Conservation (phyloP, 2,888 invertebrate genomes). For the Lycia hirtaria region DNA sequence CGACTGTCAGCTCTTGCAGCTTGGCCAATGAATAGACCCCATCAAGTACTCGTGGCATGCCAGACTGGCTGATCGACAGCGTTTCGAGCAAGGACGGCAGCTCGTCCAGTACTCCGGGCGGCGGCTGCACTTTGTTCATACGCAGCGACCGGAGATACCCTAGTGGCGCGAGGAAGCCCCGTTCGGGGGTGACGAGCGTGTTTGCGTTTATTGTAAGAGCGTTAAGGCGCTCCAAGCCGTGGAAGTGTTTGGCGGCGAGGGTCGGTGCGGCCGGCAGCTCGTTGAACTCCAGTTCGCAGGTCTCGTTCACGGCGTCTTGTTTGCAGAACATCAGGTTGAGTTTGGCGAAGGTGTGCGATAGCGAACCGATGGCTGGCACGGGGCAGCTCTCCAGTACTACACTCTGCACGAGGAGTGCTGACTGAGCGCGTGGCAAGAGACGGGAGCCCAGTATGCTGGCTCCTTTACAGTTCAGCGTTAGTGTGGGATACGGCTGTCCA, state of each 20-base stretch:
- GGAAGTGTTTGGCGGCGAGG: background rate
- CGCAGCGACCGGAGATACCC: background rate
- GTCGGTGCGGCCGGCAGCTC: background rate
- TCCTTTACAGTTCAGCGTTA: background rate
- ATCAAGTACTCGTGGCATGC: no score
- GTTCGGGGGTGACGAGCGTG: background rate
- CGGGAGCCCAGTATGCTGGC: background rate
- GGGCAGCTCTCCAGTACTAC: background rate
- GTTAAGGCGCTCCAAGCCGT: background rate
- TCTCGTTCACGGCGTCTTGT: background rate
- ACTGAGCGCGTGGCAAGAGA: background rate
- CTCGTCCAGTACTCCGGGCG: background rate
- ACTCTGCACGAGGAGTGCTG: background rate
- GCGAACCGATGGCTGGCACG: background rate
- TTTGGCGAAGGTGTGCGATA: background rate
- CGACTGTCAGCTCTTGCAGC: no score
- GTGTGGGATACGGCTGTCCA: no score
- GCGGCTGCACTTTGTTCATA: background rate
- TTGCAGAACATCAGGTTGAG: background rate
- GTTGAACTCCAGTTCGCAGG: background rate
- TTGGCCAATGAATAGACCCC: no score
- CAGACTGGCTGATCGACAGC: no score
- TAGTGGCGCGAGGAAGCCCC: background rate
- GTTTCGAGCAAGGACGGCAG: background rate
- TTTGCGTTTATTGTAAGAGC: background rate